phyloP scores from a whole-genome alignment of 23 tunicate genomes.

The Ciona savignyi region DNA sequence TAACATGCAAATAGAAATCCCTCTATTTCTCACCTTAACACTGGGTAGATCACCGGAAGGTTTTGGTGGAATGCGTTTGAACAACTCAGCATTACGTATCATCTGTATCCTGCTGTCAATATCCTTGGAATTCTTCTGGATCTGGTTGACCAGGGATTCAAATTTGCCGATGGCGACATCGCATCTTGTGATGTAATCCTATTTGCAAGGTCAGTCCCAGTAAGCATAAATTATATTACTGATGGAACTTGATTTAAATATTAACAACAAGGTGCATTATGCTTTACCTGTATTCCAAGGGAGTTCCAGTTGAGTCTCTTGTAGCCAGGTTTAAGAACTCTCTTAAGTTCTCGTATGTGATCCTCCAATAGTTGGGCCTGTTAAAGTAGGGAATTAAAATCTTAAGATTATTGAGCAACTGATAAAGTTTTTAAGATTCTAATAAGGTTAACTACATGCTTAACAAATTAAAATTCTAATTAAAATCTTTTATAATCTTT shows the following conservation, averaged over 20 bases:
- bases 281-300: conserved; percentile 86
- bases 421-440: too few species aligned
- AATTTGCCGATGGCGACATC: conserved; percentile 85
- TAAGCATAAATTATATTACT: too few species aligned
- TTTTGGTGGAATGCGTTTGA: conserved; percentile 57
- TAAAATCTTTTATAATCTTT: too few species aligned
- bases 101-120: conserved; percentile 76
- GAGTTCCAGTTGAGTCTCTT: conserved; percentile 95
- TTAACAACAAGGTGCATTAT: too few species aligned
- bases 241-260: background rate
- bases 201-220: background rate
- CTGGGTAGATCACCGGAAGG: conserved; percentile 59
- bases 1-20: too few species aligned
- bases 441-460: too few species aligned
- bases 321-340: conserved; percentile 75
- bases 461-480: too few species aligned
- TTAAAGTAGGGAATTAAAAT: background rate
- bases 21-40: conserved; percentile 40
- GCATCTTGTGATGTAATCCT: conserved; percentile 86
- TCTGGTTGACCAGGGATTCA: conserved; percentile 95
- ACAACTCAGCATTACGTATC: conserved; percentile 57
- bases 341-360: conserved; percentile 61
- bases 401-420: too few species aligned
- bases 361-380: conserved; percentile 73
- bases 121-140: conserved; percentile 92